phyloP scores from a whole-genome alignment of 1,140 invertebrate genomes.

The Rhizoglyphus robini region DNA sequence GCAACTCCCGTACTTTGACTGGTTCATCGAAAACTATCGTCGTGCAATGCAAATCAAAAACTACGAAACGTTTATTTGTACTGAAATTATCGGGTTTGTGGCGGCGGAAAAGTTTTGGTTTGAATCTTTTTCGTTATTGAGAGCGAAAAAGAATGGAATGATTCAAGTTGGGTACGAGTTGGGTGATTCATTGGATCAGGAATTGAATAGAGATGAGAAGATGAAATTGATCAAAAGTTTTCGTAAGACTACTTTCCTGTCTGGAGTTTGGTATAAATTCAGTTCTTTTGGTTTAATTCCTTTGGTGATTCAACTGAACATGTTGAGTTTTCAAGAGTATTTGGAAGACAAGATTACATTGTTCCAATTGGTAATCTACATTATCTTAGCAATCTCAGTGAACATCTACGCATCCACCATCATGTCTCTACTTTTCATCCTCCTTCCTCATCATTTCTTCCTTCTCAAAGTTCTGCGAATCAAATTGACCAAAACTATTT shows the following conservation, averaged over 20 bases:
- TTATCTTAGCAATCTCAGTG: not conserved
- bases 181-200: not conserved
- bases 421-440: not conserved
- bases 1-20: not conserved
- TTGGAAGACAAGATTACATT: not conserved
- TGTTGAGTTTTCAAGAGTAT: not conserved
- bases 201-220: not conserved
- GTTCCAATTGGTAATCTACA: not conserved
- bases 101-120: not conserved
- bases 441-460: not conserved
- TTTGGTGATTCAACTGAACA: not conserved
- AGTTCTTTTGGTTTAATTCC: not conserved
- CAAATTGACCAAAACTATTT: not conserved
- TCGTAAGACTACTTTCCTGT: not conserved
- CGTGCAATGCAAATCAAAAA: not conserved
- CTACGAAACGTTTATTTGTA: not conserved
- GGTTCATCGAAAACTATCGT: not conserved
- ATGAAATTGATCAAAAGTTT: not conserved
- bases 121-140: not conserved
- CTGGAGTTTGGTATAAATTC: not conserved
- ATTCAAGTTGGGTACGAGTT: not conserved
- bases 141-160: not conserved
- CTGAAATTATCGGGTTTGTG: not conserved
- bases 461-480: not conserved
- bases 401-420: not conserved